Percentiles rank a stretch among this genome's conserved stretches.
Evolutionary conservation across 2,888 invertebrate genomes (phyloP).

Genomic region (Dioctria linearis): DNA sequence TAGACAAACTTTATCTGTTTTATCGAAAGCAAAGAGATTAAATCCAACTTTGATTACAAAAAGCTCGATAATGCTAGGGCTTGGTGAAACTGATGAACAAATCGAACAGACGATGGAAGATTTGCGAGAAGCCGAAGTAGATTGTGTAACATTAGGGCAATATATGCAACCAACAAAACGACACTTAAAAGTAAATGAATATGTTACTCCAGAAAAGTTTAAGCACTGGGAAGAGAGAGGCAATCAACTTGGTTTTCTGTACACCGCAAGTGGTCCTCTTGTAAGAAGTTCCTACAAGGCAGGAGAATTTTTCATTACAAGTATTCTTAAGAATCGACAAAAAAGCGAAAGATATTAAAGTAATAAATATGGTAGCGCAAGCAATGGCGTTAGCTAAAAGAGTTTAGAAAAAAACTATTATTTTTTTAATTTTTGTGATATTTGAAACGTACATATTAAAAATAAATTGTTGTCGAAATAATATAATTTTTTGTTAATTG

Average conservation of each 20-base stretch:
- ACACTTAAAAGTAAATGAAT: slow-evolving; percentile 95
- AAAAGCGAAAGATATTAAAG: not conserved
- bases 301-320: slow-evolving; percentile 93
- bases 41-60: slow-evolving; percentile 93
- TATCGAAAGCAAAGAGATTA: slow-evolving; percentile 85
- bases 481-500: too few relatives aligned
- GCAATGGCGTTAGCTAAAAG: too few relatives aligned
- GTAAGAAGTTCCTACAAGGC: slow-evolving; percentile 98
- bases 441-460: too few relatives aligned
- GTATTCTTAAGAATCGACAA: slow-evolving; percentile 78
- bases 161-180: slow-evolving; percentile 99
- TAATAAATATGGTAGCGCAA: too few relatives aligned
- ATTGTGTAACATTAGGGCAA: slow-evolving; percentile 97
- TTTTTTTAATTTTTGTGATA: too few relatives aligned
- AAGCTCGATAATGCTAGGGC: slow-evolving; percentile 97
- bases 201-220: slow-evolving; percentile 96
- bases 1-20: slow-evolving; percentile 87
- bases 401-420: too few relatives aligned
- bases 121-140: slow-evolving; percentile 85
- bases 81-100: slow-evolving; percentile 92
- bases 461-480: too few relatives aligned
- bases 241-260: slow-evolving; percentile 89
- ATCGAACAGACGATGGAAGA: slow-evolving; percentile 90
- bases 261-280: slow-evolving; percentile 97
- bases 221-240: slow-evolving; percentile 89